Conservation (phyloP, 2,888 invertebrate species). For the Platerodrilus igneus region DNA sequence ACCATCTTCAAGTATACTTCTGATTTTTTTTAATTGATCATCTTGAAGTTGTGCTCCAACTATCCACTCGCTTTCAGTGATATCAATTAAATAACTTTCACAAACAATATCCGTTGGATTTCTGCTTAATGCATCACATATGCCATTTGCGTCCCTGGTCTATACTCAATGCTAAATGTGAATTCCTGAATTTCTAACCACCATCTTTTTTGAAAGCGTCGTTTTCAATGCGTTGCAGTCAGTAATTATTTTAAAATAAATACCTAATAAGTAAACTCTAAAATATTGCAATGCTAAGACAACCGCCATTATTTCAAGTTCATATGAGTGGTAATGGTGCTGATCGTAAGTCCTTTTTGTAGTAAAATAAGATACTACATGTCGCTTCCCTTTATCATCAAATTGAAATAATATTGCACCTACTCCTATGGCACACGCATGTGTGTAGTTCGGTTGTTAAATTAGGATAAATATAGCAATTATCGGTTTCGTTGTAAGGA, state of each 20-base stretch:
- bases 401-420: slow-evolving; percentile 5
- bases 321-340: slow-evolving; percentile 21
- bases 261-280: slow-evolving; percentile 9
- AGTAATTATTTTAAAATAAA: slow-evolving; percentile 26
- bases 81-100: slow-evolving; percentile 9
- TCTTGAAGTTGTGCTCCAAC: slow-evolving; percentile 13
- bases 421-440: slow-evolving; percentile 11
- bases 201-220: slow-evolving; percentile 18
- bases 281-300: slow-evolving; percentile 10
- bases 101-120: too few relatives aligned
- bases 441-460: slow-evolving; percentile 23
- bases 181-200: slow-evolving; percentile 14
- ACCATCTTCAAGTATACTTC: slow-evolving; percentile 1
- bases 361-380: slow-evolving; percentile 25
- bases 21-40: slow-evolving; percentile 8
- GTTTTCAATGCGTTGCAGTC: slow-evolving; percentile 25
- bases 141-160: too few relatives aligned
- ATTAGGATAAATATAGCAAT: slow-evolving; percentile 17
- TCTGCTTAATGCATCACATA: slow-evolving; percentile 16
- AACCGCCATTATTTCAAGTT: slow-evolving; percentile 24
- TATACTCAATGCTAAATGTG: slow-evolving; percentile 11
- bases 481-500: slow-evolving; percentile 18
- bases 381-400: neutral
- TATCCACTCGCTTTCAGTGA: slow-evolving; percentile 15
- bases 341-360: slow-evolving; percentile 23